phyloP scores from a whole-genome alignment of 2,888 invertebrate species.

The Drosophila buzzatii region DNA sequence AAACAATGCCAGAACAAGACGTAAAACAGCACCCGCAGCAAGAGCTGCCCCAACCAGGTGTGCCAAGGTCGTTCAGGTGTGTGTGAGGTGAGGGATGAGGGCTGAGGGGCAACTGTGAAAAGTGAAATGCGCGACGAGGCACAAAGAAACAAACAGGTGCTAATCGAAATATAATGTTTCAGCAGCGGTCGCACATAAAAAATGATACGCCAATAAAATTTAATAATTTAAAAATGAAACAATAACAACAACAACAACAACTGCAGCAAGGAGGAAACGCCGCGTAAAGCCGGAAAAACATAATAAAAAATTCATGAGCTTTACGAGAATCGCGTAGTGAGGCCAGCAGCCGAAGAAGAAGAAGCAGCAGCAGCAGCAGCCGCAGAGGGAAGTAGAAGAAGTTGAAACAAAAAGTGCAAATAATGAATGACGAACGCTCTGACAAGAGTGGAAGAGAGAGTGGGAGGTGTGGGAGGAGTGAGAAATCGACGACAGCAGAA shows the following conservation, averaged over 20 bases:
- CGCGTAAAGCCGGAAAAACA: slow-evolving; percentile 67
- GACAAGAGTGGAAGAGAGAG: background rate
- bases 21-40: slow-evolving; percentile 27
- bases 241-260: slow-evolving; percentile 22
- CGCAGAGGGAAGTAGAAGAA: slow-evolving; percentile 37
- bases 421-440: slow-evolving; percentile 76
- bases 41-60: background rate
- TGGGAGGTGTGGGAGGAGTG: background rate
- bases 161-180: slow-evolving; percentile 82
- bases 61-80: background rate
- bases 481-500: slow-evolving; percentile 56
- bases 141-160: slow-evolving; percentile 75
- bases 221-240: slow-evolving; percentile 81
- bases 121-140: slow-evolving; percentile 40
- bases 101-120: slow-evolving; percentile 9
- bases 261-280: slow-evolving; percentile 15
- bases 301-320: slow-evolving; percentile 80
- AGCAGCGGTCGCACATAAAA: slow-evolving; percentile 75
- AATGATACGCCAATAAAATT: slow-evolving; percentile 81
- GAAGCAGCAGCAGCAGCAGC: slow-evolving; percentile 13
- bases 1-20: slow-evolving; percentile 46
- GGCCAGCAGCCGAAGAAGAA: slow-evolving; percentile 1
- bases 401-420: slow-evolving; percentile 75
- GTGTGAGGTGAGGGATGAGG: background rate
- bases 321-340: slow-evolving; percentile 49